Evolutionary conservation across 35 echinoderm and acorn worm genomes (phyloP), one percentile per base, ranked within the genome.

Genomic region (Chiridota heheva): DNA sequence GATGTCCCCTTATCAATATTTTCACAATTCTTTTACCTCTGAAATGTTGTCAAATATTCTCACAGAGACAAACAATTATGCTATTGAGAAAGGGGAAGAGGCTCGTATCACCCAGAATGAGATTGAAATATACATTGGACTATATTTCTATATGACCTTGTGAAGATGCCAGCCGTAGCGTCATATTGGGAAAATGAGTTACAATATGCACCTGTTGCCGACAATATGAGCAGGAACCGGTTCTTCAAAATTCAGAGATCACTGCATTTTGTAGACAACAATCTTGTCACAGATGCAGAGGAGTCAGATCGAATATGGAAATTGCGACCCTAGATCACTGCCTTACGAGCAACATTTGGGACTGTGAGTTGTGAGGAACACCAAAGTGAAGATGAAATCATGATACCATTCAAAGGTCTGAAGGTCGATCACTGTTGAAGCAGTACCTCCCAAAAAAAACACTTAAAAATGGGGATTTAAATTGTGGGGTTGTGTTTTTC

Each of bases 11-110:
- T 46, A 44, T 30, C 69, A 72, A 32, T 72, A 44, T 43, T 72
- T 72, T 42, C 69, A 72, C 20, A 2, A 24, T 22, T 72, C 46
- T 46, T 22, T 72, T 1, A 44, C 69, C 2, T 4, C 69, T 2
- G 69, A 72, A 72, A 72, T 72, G 69, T 42, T 67, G n/a, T n/a
- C n/a, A 67, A 2, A 5, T 7, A 36, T 67, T 4, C 63, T 67
- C 63, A 6, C 38, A 26, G 69, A 72, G n/a, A 43, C 69, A 3
- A 72, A 72, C 38, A 72, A 72, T 28, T 72, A 72, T 72, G 69
- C 69, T 32, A 12, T 72, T 13, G 69, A 46, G 6, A 46, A 72
- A 43, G 36, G 69, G 12, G 41, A 72, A 72, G 69, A 72, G 69
- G 38, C 46, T 42, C 17, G 46, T 42, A 72, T 72, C 16, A 72